phyloP scores from a whole-genome alignment of 2,113 vertebrate genomes.

The Stercorarius parasiticus region DNA sequence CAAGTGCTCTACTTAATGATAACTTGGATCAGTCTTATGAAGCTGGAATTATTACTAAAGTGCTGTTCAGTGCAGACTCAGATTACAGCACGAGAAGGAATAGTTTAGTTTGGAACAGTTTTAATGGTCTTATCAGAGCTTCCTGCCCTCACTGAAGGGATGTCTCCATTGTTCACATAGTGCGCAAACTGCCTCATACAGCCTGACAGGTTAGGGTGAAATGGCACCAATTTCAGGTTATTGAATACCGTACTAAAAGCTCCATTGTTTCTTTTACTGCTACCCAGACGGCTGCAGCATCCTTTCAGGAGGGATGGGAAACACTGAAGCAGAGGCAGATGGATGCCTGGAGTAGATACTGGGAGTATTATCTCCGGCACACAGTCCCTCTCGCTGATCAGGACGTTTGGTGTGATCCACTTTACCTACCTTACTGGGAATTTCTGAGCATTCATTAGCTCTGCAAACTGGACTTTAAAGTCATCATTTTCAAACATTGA shows the following conservation, averaged over 20 bases:
- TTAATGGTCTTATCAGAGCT: slow-evolving; percentile 13
- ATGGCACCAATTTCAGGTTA: slow-evolving; percentile 25
- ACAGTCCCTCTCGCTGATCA: neutral
- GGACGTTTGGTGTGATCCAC: neutral
- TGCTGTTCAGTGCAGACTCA: neutral
- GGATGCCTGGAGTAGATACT: neutral
- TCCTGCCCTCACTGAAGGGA: neutral
- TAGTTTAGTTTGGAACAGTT: neutral
- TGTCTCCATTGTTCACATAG: slow-evolving; percentile 20
- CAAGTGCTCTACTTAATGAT: neutral
- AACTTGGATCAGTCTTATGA: neutral
- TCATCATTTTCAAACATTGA: neutral
- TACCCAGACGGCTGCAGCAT: neutral
- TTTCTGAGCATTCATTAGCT: neutral
- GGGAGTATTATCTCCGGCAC: neutral
- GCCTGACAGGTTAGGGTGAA: slow-evolving; percentile 17
- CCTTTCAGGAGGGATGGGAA: neutral
- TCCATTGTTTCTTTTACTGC: neutral
- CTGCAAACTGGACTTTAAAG: neutral
- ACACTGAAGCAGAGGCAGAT: neutral
- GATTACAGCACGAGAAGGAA: neutral
- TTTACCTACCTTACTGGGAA: neutral
- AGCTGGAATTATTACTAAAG: slow-evolving; percentile 8
- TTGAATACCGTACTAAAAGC: neutral
- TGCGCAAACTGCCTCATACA: slow-evolving; percentile 3